Evolutionary conservation across 2,888 invertebrate species (phyloP).

Genomic region (Cremastinae sp.): DNA sequence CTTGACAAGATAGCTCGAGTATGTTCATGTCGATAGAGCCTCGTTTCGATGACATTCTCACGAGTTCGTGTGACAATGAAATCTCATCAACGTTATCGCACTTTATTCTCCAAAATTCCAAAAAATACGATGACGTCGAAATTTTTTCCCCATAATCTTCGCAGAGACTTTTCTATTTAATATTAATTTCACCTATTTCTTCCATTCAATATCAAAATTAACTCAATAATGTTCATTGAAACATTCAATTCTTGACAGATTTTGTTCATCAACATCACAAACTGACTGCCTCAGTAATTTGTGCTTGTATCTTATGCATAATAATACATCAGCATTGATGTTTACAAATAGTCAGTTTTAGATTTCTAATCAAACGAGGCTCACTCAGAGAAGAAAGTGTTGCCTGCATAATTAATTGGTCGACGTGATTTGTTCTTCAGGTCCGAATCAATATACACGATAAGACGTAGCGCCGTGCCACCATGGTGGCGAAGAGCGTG

Average conservation of each 20-base stretch:
- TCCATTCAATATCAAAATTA: too few species aligned
- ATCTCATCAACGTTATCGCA: constrained; percentile 11
- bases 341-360: neutral
- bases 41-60: constrained; percentile 11
- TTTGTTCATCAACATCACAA: too few species aligned
- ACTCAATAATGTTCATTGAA: too few species aligned
- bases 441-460: constrained; percentile 94
- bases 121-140: too few species aligned
- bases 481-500: constrained; percentile 87
- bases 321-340: neutral
- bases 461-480: constrained; percentile 87
- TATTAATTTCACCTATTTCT: too few species aligned
- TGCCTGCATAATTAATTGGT: constrained; percentile 32
- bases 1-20: neutral
- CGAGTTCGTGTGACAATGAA: neutral
- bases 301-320: neutral
- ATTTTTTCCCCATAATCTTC: too few species aligned
- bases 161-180: too few species aligned
- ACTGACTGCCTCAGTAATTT: neutral
- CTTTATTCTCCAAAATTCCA: neutral
- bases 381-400: neutral
- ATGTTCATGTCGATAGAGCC: neutral
- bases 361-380: constrained; percentile 7
- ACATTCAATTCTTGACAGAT: too few species aligned
- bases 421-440: constrained; percentile 61